These are phyloP conservation scores for Diploscapter pachys DNA, from an alignment of 1,140 invertebrate genomes.

Conservation along the genomic window DNA sequence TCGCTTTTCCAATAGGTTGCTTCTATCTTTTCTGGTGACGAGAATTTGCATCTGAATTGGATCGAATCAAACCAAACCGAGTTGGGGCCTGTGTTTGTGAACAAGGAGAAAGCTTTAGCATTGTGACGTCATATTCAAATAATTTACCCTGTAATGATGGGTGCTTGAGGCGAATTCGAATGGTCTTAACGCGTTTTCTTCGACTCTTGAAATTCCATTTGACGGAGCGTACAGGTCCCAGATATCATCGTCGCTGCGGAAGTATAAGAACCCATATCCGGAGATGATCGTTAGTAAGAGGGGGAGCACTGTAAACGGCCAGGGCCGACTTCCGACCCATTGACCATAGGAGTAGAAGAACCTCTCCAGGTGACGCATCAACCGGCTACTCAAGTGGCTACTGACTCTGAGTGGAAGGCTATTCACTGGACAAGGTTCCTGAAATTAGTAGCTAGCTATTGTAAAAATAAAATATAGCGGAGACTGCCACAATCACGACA, in stretches of 20 bases:
- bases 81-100: too few relatives aligned
- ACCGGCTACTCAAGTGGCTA: too few relatives aligned
- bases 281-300: constrained; percentile 42
- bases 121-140: not conserved
- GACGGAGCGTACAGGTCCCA: constrained; percentile 55
- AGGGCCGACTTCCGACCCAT: too few relatives aligned
- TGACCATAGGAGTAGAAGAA: too few relatives aligned
- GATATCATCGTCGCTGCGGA: constrained; percentile 51
- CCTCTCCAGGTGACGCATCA: too few relatives aligned
- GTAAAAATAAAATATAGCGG: too few relatives aligned
- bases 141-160: constrained; percentile 51
- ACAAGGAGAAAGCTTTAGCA: too few relatives aligned
- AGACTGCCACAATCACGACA: too few relatives aligned
- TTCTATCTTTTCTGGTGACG: constrained; percentile 53
- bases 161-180: constrained; percentile 45
- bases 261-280: constrained; percentile 38
- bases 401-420: too few relatives aligned
- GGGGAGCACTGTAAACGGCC: constrained; percentile 43
- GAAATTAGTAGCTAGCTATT: too few relatives aligned
- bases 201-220: constrained; percentile 48
- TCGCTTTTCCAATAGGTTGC: constrained; percentile 41
- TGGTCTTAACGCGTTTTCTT: constrained; percentile 45
- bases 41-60: constrained; percentile 51
- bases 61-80: too few relatives aligned
- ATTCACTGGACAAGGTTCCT: too few relatives aligned